Conservation (phyloP, 1,140 invertebrate species). For the Brachionus paranguensis region DNA sequence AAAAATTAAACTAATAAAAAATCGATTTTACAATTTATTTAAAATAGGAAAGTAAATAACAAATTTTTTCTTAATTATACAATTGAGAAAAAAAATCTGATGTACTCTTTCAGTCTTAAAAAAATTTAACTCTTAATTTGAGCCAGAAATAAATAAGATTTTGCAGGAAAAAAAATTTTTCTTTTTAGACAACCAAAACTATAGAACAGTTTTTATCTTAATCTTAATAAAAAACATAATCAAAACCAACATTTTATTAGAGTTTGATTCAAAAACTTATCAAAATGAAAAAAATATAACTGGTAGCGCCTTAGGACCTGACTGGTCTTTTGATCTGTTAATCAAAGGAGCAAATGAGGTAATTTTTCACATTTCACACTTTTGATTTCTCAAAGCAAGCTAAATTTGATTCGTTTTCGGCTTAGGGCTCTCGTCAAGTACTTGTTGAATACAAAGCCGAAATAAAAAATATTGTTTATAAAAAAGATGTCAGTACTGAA, state of each 20-base stretch:
- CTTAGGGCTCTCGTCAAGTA: slow-evolving; percentile 51
- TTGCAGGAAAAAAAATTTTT: too few relatives aligned
- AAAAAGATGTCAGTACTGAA: slow-evolving; percentile 44
- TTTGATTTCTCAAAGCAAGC: too few relatives aligned
- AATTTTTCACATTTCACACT: background rate
- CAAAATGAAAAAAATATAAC: slow-evolving; percentile 54
- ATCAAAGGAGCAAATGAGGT: slow-evolving; percentile 58
- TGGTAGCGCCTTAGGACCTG: slow-evolving; percentile 84
- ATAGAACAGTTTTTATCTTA: background rate
- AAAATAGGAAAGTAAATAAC: too few relatives aligned
- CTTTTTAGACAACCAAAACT: too few relatives aligned
- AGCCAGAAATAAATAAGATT: too few relatives aligned
- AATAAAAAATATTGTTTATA: slow-evolving; percentile 56
- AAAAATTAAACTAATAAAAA: too few relatives aligned
- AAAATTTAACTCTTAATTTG: too few relatives aligned
- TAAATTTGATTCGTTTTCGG: slow-evolving; percentile 43
- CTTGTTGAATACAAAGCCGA: slow-evolving; percentile 67
- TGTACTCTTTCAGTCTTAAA: too few relatives aligned
- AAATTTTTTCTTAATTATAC: too few relatives aligned
- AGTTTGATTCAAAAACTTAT: slow-evolving; percentile 65
- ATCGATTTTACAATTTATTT: too few relatives aligned
- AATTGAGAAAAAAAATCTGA: too few relatives aligned
- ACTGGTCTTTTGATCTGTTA: slow-evolving; percentile 75
- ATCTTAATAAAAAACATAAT: too few relatives aligned
- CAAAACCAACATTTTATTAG: slow-evolving; percentile 31